Evolutionary conservation across 2,888 invertebrate genomes (phyloP), one percentile per base, ranked within the genome.

Genomic region (Drosophila trichaetosa): DNA sequence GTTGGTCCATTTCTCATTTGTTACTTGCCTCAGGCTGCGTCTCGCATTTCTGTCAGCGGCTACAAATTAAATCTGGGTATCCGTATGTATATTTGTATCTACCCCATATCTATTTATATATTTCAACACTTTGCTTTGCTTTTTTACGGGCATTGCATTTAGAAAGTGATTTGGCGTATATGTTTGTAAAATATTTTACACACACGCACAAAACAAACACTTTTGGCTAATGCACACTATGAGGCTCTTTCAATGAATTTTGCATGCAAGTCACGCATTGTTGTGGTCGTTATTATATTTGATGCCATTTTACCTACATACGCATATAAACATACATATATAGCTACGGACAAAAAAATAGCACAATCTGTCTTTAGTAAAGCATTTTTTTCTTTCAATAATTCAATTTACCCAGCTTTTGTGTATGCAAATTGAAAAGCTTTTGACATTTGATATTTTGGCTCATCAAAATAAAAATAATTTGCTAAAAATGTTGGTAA

Each of bases 281-380:
- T 81, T 82, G 82, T 81, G 80, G 83, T 82, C 82, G 82, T 80
- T 80, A 80, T 80, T 79, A 80, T 82, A 79, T 80, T 81, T 79
- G 81, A 73, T 77, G 73, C 73, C 66, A 65, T 78, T 79, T 73
- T 73, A 77, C 77, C 73, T 70, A 67, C 54, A 61, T 42, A 51
- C 24, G 21, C 54, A 29, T 33, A 27, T 8, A 40, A 21, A 31
- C 16, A n/a, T 31, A 31, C 16, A n/a, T 31, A 2, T 21, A 18
- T 46, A 46, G 7, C 16, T 1, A 16, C 16, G 21, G 46, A 4
- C 4, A 8, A 24, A 24, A 46, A 46, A 24, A 46, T 46, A 46
- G 24, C 2, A 24, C 8, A 46, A 24, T 24, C 7, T 46, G 4
- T 24, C 13, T 21, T 42, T 21, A 13, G 13, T 4, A 46, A 46